Percentiles rank a stretch among this genome's conserved stretches.
Conservation (phyloP, 2,888 invertebrate species). For the Drosophila mayaguana region DNA sequence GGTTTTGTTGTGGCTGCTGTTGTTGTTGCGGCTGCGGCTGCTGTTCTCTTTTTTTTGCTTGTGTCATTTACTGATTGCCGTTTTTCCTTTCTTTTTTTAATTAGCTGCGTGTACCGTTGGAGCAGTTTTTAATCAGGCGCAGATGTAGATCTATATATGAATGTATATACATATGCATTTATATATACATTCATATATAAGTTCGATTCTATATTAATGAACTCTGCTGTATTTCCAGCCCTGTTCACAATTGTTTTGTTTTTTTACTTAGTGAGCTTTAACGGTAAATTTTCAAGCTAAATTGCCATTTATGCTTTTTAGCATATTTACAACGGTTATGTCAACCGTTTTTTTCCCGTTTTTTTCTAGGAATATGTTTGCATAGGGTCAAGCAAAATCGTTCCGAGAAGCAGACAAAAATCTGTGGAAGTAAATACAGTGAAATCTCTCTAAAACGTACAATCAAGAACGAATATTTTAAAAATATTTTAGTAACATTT, state of each 20-base stretch:
- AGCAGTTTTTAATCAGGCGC: slow-evolving; percentile 30
- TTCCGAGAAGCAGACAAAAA: background rate
- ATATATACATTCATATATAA: background rate
- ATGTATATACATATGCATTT: too few species aligned
- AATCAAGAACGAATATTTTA: background rate
- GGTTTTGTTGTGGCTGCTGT: slow-evolving; percentile 9
- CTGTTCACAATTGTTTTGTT: background rate
- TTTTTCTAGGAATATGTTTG: slow-evolving; percentile 34
- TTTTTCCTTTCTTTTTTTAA: slow-evolving; percentile 39
- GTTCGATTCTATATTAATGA: slow-evolving; percentile 10
- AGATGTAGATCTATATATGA: slow-evolving; percentile 6
- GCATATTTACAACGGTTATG: slow-evolving; percentile 25
- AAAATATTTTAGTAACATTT: background rate
- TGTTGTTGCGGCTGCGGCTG: slow-evolving; percentile 7
- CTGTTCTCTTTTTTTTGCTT: slow-evolving; percentile 19
- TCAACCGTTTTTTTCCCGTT: slow-evolving; percentile 1
- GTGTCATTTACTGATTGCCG: slow-evolving; percentile 56
- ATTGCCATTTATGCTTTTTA: slow-evolving; percentile 7
- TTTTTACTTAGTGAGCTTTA: slow-evolving; percentile 11
- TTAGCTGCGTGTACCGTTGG: slow-evolving; percentile 43
- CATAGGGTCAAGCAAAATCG: slow-evolving; percentile 11
- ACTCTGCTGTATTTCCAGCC: slow-evolving; percentile 33
- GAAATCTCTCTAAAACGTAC: background rate
- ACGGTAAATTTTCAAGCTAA: background rate
- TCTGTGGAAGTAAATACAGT: background rate